Conservation (phyloP, 2,797 vertebrate species). For the Natrix natrix region DNA sequence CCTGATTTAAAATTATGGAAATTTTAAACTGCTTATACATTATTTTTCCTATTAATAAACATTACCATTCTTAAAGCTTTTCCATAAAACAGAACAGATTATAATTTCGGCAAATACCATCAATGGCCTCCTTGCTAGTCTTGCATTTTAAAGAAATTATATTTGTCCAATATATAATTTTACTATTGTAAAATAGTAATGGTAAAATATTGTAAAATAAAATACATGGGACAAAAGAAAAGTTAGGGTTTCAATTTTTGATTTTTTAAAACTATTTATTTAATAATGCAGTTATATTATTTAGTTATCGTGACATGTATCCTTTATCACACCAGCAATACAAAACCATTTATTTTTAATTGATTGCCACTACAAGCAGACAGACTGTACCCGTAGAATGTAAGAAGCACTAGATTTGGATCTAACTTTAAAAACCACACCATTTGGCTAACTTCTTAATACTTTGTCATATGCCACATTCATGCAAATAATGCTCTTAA, state of each 20-base stretch:
- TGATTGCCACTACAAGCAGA: neutral
- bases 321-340: neutral
- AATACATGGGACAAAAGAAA: neutral
- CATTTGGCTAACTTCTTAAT: neutral
- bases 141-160: neutral
- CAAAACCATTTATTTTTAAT: neutral
- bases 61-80: neutral
- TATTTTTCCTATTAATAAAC: neutral
- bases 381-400: neutral
- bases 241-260: neutral
- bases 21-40: neutral
- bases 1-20: neutral
- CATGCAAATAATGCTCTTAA: neutral
- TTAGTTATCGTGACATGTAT: neutral
- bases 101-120: neutral
- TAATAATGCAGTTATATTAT: neutral
- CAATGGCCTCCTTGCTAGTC: neutral
- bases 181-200: neutral
- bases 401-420: neutral
- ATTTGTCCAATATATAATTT: neutral
- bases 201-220: neutral
- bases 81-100: neutral
- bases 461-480: neutral
- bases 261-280: neutral
- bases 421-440: neutral